Conservation (phyloP, 2,113 vertebrate species). For the Serinus canaria region DNA sequence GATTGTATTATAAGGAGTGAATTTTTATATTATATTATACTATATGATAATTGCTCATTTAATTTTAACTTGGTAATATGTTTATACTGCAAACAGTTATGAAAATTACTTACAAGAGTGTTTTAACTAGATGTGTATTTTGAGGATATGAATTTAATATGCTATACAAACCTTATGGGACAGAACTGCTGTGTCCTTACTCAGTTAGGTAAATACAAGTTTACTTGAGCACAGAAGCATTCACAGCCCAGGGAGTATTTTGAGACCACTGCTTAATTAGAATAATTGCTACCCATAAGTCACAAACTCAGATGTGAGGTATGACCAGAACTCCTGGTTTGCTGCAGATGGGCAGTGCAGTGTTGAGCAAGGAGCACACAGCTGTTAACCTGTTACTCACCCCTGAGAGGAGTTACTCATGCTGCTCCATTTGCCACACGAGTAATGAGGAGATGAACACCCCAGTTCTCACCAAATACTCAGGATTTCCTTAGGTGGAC, state of each 20-base stretch:
- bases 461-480: background rate
- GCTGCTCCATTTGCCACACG: background rate
- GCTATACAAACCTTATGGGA: background rate
- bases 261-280: constrained; percentile 8
- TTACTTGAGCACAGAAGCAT: background rate
- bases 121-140: constrained; percentile 11
- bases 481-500: background rate
- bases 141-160: background rate
- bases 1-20: background rate
- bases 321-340: background rate
- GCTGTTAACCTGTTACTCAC: background rate
- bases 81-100: constrained; percentile 9
- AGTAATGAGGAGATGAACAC: background rate
- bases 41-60: constrained; percentile 17
- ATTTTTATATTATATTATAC: background rate
- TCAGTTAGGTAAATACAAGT: background rate
- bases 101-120: background rate
- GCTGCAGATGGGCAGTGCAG: background rate
- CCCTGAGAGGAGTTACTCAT: background rate
- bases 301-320: background rate
- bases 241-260: background rate
- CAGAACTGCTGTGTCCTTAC: background rate
- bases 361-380: background rate
- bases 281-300: background rate
- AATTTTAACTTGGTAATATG: background rate